Base-by-base conservation (phyloP, 2,113 vertebrate genomes). In the Trichechus manatus region DNA sequence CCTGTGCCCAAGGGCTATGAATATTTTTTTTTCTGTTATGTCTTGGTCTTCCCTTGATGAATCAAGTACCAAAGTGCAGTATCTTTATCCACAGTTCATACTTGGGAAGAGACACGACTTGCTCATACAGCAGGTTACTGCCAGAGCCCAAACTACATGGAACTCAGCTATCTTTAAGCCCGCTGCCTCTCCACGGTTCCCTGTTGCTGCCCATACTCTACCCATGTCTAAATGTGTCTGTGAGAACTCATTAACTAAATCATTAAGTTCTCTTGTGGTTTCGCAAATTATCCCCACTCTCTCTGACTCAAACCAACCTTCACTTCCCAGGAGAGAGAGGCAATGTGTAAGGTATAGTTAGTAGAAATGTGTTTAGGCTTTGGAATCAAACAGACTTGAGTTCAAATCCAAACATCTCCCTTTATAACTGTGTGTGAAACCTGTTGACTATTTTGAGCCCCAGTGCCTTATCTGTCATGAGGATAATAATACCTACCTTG, bases 1-100 rank as follows among this genome's bases (percentile, higher is more conserved):
- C 42, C 47, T 83, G 89, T 47, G 44, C 19, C 22, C 29, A 96
- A 36, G 50, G 61, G 14, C n/a, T 89, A 85, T 91, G 91, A 92
- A 91, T 70, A 75, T 63, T 36, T 29, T 36, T 36, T 80, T 70
- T 92, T 66, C 39, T 81, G 9, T 88, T 94, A 94, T 50, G 22
- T 78, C 15, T 97, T 94, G 19, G 61, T 91, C 31, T 93, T 94
- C 56, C 61, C 47, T 86, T 95, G 68, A 68, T 83, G 50, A 97
- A 87, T 80, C 36, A 89, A 82, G 44, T 91, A 29, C 44, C 74
- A 91, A 50, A 91, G 91, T 77, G 96, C 50, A 33, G 15, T 80
- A 61, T 79, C 63, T 56, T 96, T 90, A 81, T 64, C 59, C 19
- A 31, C 8, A 85, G 10, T 87, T 95, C 20, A 36, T 53, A 89